Evolutionary conservation across 2,888 invertebrate species (phyloP), one percentile per base, ranked within the genome.

Genomic region (Heteromyza rotundicornis): DNA sequence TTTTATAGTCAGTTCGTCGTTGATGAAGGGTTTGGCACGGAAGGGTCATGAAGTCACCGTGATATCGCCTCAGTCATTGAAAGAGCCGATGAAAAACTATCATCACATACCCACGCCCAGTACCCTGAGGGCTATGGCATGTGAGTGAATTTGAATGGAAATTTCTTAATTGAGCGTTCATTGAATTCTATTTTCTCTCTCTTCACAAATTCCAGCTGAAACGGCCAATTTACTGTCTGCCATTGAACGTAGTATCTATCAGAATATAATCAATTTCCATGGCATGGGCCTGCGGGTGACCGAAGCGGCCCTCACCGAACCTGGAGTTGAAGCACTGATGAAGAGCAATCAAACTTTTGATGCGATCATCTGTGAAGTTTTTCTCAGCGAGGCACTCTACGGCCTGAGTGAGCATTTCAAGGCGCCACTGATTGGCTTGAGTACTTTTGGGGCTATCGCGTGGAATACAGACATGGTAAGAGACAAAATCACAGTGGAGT

Each of bases 31-130:
- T 1, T 67, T 84, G 23, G 75, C 74, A 1, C 66, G 67, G 10
- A 70, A 76, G 1, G 84, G 84, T 0, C 84, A 84, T 65, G 71
- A 82, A 8, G 77, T 84, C 1, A 81, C 80, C 0, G 64, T 82
- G 0, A 70, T 81, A 23, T 75, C 78, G 2, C 71, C 79, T 8
- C 79, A 75, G 70, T 77, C 80, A 1, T 73, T 73, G 40, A 71
- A 74, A 50, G 69, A 74, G 1, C 72, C 75, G 0, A 22, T 77
- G 0, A 65, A 69, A 20, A 79, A 80, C 58, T 75, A 76, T 55
- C 65, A 66, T 0, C 73, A 79, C 63, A 64, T 80, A 2, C 23
- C 62, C 17, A 62, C 66, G 3, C 68, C 74, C 1, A 58, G 56
- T n/a, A 59, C 62, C 8, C 59, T 69, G 2, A 10, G 52, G 19